Evolutionary conservation across 2,797 vertebrate species (phyloP).

Genomic region (Spizella passerina): DNA sequence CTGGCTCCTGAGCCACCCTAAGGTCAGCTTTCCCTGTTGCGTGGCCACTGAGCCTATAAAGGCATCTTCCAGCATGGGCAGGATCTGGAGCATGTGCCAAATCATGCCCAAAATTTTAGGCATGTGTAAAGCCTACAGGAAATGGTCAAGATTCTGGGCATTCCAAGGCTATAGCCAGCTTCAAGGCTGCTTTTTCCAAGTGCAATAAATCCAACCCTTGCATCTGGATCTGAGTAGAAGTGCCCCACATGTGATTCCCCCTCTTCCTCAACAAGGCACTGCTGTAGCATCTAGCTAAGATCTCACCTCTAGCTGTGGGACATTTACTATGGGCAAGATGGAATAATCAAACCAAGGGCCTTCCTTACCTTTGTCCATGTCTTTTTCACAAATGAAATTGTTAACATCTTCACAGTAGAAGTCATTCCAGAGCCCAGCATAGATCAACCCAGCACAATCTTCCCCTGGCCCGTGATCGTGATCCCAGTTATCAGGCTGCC

Average conservation of each 20-base stretch:
- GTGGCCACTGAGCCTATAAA: not conserved
- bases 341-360: not conserved
- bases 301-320: not conserved
- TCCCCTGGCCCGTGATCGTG: constrained; percentile 84
- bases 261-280: not conserved
- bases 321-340: not conserved
- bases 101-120: not conserved
- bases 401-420: constrained; percentile 92
- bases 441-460: constrained; percentile 89
- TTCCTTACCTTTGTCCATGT: constrained; percentile 82
- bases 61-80: not conserved
- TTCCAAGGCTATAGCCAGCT: not conserved
- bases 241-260: not conserved
- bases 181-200: not conserved
- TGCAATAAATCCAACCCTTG: not conserved
- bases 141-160: not conserved
- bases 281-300: not conserved
- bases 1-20: not conserved
- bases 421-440: constrained; percentile 91
- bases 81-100: not conserved
- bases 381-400: constrained; percentile 92
- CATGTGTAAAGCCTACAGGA: not conserved
- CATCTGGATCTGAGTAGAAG: not conserved
- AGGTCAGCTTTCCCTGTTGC: not conserved
- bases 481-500: constrained; percentile 94